Percentiles rank a stretch among this genome's conserved stretches.
Conservation (phyloP, 92 coral and sea anemone species). For the Chrysogorgia sp. region DNA sequence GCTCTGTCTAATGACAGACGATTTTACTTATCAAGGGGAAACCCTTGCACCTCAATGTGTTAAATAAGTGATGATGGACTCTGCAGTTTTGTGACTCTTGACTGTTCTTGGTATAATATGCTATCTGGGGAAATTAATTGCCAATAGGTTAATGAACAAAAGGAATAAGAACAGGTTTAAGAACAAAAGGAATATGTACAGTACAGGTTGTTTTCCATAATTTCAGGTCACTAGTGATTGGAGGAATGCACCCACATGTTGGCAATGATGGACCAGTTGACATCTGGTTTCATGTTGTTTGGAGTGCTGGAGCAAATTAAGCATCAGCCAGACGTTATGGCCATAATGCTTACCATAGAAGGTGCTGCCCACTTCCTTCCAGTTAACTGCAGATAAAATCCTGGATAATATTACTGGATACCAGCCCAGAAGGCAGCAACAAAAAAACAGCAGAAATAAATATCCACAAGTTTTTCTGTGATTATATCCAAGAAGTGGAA, state of each 20-base stretch:
- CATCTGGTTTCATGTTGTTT: conserved; percentile 12
- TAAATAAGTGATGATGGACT: neutral
- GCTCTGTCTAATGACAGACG: too few relatives aligned
- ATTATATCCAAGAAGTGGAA: conserved; percentile 29
- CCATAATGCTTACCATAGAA: conserved; percentile 23
- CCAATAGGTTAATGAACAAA: neutral
- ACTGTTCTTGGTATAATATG: neutral
- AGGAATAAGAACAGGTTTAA: neutral
- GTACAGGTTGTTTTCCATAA: neutral
- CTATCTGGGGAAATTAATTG: too few relatives aligned
- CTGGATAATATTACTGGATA: conserved; percentile 20
- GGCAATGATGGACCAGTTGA: conserved; percentile 37
- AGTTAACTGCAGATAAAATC: conserved; percentile 28
- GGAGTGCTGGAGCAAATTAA: conserved; percentile 28
- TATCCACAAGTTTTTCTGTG: conserved; percentile 35
- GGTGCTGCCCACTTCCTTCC: conserved; percentile 17
- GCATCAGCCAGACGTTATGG: conserved; percentile 26
- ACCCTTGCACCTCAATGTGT: neutral
- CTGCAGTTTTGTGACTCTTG: neutral
- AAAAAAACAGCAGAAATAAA: conserved; percentile 30
- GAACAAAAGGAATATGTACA: neutral
- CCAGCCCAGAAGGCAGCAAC: conserved; percentile 32
- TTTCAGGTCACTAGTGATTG: conserved; percentile 34
- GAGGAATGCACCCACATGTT: conserved; percentile 28
- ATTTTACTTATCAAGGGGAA: neutral